Base-by-base conservation (phyloP, 2,797 vertebrate species). In the Helarctos malayanus region DNA sequence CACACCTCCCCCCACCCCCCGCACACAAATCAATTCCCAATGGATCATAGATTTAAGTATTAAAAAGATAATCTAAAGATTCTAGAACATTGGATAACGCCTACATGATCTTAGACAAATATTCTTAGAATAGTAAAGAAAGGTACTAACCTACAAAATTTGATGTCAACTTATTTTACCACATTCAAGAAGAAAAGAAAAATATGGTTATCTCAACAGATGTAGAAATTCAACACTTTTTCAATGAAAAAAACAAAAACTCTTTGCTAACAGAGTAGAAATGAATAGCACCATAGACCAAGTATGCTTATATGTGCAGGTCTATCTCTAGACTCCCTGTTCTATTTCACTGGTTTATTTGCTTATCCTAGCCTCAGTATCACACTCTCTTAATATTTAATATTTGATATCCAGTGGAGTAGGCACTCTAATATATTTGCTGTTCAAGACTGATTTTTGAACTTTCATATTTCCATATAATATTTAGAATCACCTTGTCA, bases 331-430 rank as follows among this genome's bases (percentile, higher is more conserved):
- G 59, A 68, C 47, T 75, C 29, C 32, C 35, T 41, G n/a, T 57
- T 79, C 14, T 16, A 63, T 49, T 83, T 10, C 25, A 41, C 13
- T 49, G 15, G 7, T 32, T 89, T 75, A 3, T 85, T 84, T 73
- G 1, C 54, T 2, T 86, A 56, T 19, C 38, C 25, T 56, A 35
- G 14, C 25, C 38, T 38, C 21, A 90, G 19, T 25, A 27, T 5
- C 32, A 90, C n/a, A 68, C 8, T 41, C 21, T 75, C 47, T 80
- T 81, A 63, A 61, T 93, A 94, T 86, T 86, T 65, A 80, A n/a
- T 65, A 41, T 23, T 93, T 63, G 14, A 65, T 56, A 75, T 65
- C 2, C 5, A 59, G 27, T 57, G 49, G 49, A 80, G 61, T 73
- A 52, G 38, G 45, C 18, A 84, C 19, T 52, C n/a, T 57, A 80